Evolutionary conservation across 2,888 invertebrate species (phyloP), one percentile per base, ranked within the genome.

Genomic region (Drosophila mimica): DNA sequence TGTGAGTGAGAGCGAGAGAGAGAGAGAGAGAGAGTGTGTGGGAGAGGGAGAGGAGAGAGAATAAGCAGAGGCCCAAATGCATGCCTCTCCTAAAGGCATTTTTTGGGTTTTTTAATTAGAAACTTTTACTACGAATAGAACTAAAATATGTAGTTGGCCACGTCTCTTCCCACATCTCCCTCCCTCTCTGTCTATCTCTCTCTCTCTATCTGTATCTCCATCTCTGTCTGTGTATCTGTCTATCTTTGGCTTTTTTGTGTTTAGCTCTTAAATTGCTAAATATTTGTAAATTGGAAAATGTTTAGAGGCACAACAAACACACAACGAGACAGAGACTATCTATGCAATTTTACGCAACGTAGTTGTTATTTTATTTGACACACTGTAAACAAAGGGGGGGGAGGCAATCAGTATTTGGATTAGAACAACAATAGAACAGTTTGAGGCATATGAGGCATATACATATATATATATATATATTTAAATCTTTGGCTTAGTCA

Each of bases 341-440:
- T 72, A 54, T 76, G 65, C 71, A 70, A 60, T 70, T 70, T 75
- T 66, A 64, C 57, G 64, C 85, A 78, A 58, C 74, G 63, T 74
- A 83, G 74, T 82, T 82, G 88, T 82, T 78, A 74, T 84, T 84
- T 81, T 84, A 84, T 78, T 82, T 64, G 78, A 81, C 65, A 75
- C 69, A 68, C 28, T 25, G 31, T 40, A 61, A 66, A 76, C 74
- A 77, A 78, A 76, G 38, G 57, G 57, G 58, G 57, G 57, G 25
- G 25, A 25, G 25, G 58, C 57, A 70, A 56, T 76, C 61, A 62
- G 25, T 15, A 25, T 15, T 25, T 25, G 25, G 8, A 46, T 46
- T 20, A 13, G 43, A 43, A 11, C 20, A 20, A 43, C 43, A 43
- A 20, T 11, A 11, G 20, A 11, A 43, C 11, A 11, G 5, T 43